Evolutionary conservation across 2,113 vertebrate genomes (phyloP).

Genomic region (Oceanodroma tethys): DNA sequence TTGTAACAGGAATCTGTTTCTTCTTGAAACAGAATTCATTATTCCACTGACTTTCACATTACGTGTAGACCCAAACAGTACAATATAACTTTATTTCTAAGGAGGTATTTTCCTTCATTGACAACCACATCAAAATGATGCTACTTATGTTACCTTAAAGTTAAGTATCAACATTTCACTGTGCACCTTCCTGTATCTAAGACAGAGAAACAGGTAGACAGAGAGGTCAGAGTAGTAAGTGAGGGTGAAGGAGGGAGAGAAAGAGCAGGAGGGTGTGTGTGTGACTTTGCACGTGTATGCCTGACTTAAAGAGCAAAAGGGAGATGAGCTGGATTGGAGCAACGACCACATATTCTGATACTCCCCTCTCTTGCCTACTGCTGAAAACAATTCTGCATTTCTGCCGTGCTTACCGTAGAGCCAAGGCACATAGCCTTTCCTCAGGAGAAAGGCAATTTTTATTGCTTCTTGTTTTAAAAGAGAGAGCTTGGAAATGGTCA

Average conservation of each 20-base stretch:
- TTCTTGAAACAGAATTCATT: neutral
- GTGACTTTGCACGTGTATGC: neutral
- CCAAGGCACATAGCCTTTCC: neutral
- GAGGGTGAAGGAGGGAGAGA: neutral
- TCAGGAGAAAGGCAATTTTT: neutral
- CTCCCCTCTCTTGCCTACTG: neutral
- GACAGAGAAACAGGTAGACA: neutral
- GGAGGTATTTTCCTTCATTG: neutral
- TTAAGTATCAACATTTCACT: neutral
- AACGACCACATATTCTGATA: rapidly evolving
- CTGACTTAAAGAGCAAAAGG: neutral
- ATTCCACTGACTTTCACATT: neutral
- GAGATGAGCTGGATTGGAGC: neutral
- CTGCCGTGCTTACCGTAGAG: neutral
- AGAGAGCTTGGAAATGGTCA: neutral
- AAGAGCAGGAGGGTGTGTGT: neutral
- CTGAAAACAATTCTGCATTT: neutral
- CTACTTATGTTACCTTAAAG: neutral
- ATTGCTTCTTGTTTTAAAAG: neutral
- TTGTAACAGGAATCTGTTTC: rapidly evolving
- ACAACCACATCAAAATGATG: neutral
- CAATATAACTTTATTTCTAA: neutral
- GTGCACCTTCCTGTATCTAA: neutral
- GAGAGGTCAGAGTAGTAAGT: neutral
- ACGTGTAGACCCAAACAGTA: neutral